phyloP scores from a whole-genome alignment of 2,113 vertebrate genomes.

The Lophotis ruficrista region DNA sequence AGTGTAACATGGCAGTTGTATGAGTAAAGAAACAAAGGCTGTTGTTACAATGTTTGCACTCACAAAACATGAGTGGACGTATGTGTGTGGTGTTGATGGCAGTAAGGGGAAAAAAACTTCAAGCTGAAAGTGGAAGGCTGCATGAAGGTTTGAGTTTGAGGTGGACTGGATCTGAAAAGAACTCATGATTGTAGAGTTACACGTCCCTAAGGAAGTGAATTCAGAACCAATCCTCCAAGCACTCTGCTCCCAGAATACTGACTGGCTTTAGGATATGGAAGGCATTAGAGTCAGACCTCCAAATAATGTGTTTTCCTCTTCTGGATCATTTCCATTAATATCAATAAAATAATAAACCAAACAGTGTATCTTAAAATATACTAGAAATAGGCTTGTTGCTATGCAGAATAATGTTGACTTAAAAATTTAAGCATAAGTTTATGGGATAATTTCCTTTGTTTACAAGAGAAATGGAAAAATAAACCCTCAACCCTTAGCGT shows the following conservation, averaged over 20 bases:
- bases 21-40: background rate
- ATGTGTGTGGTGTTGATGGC: rapidly evolving
- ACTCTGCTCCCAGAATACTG: background rate
- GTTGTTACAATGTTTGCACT: background rate
- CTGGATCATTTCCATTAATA: constrained; percentile 3
- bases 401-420: background rate
- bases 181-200: background rate
- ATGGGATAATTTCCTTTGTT: constrained; percentile 18
- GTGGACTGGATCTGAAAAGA: background rate
- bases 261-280: background rate
- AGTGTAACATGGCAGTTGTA: background rate
- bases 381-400: constrained; percentile 21
- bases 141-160: background rate
- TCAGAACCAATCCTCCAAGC: background rate
- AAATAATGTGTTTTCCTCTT: background rate
- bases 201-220: background rate
- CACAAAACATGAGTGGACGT: background rate
- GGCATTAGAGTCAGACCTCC: background rate
- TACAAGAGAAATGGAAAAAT: constrained; percentile 7
- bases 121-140: background rate
- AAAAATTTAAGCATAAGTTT: background rate
- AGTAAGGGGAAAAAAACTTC: background rate
- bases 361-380: background rate
- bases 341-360: constrained; percentile 2
- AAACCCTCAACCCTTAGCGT: background rate